Base-by-base conservation (phyloP, 2,113 vertebrate species). In the Delphinapterus leucas region DNA sequence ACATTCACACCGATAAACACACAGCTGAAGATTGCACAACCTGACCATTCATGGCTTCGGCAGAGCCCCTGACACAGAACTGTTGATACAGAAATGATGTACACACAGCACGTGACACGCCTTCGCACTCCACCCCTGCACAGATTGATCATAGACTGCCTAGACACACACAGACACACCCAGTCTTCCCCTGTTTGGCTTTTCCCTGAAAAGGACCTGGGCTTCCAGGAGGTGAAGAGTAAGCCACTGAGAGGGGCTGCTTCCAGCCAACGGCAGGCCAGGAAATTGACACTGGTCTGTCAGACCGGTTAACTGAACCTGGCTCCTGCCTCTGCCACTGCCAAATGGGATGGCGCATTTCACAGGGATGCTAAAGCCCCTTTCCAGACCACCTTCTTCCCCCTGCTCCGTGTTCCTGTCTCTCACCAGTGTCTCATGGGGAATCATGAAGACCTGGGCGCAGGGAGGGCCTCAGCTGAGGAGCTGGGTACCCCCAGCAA, bases 1-100 rank as follows among this genome's bases (percentile, higher is more conserved):
- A 77, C 90, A 77, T 91, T 93, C 87, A 79, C 96, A 74, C 86
- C 71, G 90, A 97, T 95, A 97, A 97, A 98, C 96, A 97, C 97
- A 92, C 95, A 98, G 97, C 95, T 97, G 97, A 96, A 82, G 96
- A 96, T 97, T 95, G 95, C 80, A 98, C 97, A 97, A 92, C 95
- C 95, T 93, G 96, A 89, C 95, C 96, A 20, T 89, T 89, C 86
- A 6, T 28, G 61, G 88, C 68, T 71, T 96, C 94, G 5, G 74
- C 94, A 94, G 68, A 98, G 94, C 96, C 96, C 97, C 93, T 70
- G 1, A 38, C 93, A 77, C 93, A 92, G 95, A 96, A 87, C 89
- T 98, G 96, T 97, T 97, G 97, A 97, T 97, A 88, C 90, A 92
- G 28, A 81, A 91, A 55, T 93, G 95, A 93, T 89, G 85, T 89